Base-by-base conservation (phyloP, 2,888 invertebrate species). In the Plagodis dolabraria region DNA sequence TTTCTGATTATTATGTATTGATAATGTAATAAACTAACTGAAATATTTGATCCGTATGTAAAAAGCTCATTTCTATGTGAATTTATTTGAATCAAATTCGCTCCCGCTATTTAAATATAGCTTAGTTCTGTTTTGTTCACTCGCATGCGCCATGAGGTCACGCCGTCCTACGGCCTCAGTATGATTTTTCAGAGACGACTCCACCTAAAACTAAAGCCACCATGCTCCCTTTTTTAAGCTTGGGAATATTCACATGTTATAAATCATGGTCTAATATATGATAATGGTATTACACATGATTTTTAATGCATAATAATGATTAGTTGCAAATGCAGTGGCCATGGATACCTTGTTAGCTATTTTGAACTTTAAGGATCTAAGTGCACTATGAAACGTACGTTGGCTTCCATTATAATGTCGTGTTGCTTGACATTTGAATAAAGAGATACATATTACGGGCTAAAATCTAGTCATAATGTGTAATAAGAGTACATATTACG, bases 381-480 rank as follows among this genome's bases (percentile, higher is more conserved):
- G 40, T 51, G 35, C 61, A 59, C 58, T 56, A 57, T 47, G 61
- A 65, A 67, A 67, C 62, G 75, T 72, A 73, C 65, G 54, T 69
- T 63, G 48, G 51, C 57, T 53, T 64, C 74, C 65, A 79, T 83
- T 80, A 75, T 74, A 68, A 56, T 71, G 76, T 76, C 78, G 62
- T 53, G 60, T 64, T 55, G 53, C 57, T 46, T 69, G 78, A 79
- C 79, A 78, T 83, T 80, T 82, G 75, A 75, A 82, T 80, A 80
- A 70, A 73, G 70, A 71, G 64, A 66, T 72, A 82, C 79, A 80
- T 80, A 79, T 79, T 75, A 72, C 61, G 55, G 43, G 36, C 56
- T 51, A 56, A 60, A 53, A 55, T 63, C 55, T 45, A 64, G 63
- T 61, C 65, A 64, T 67, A 70, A 69, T 62, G 50, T 64, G 63